Evolutionary conservation across 1,140 invertebrate genomes (phyloP), one percentile per base, ranked within the genome.

Genomic region (Pseudachorutes palmiensis): DNA sequence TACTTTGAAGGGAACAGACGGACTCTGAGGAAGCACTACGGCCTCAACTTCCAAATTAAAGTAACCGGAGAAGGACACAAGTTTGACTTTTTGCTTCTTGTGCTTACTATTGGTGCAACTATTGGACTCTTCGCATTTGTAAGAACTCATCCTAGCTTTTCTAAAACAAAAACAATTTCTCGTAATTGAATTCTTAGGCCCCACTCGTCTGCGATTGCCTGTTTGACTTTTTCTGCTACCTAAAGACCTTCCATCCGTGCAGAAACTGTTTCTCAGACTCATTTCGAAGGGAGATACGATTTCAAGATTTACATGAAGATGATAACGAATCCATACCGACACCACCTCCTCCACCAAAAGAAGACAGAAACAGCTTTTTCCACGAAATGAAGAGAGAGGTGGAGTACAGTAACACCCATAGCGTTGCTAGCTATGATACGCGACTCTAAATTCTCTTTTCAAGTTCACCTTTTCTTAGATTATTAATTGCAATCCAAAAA

Each of bases 101-200:
- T 81, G 2, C 66, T 81, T 3, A 82, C 82, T 65, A 72, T 84
- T 71, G 82, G 81, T 62, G 81, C 81, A 73, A 81, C 82, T 60
- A 65, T 84, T 22, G 82, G 79, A 26, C 74, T 84, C 5, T 74
- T 84, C 51, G 76, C 77, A 62, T 64, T 83, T 22, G 82, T 82
- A 77, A 79, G 77, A 32, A 9, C 59, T 32, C n/a, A 58, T 29
- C 22, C 9, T 22, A 12, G 9, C 12, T 58, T 58, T 58, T 22
- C 24, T 58, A 29, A 58, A 9, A 58, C 9, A 61, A 61, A 32
- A 61, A 61, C 12, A 16, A 55, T 14, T 5, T 5, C 5, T 5
- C 51, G 5, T 55, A 55, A 55, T 16, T 55, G 12, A 14, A 41
- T 9, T 41, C 36, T 41, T 22, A 61, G 59, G 59, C 59, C 12